These are phyloP conservation scores for Trisateles emortualis DNA, from an alignment of 2,888 invertebrate genomes.

Conservation along the genomic window DNA sequence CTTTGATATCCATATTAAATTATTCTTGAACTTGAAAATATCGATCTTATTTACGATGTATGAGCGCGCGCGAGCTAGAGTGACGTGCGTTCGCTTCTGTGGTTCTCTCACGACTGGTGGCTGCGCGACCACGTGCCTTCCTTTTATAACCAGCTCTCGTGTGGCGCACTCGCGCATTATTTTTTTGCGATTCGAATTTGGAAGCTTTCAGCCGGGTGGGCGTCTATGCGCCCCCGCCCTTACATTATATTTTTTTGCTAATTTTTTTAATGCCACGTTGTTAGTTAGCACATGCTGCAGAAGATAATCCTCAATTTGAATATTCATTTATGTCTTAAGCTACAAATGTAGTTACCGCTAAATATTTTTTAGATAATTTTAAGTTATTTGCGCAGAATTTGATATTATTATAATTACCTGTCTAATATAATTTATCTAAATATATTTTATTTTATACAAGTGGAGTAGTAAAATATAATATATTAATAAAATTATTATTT, in stretches of 20 bases:
- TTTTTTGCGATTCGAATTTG: constrained; percentile 85
- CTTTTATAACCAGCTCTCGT: constrained; percentile 77
- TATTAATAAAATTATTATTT: too few relatives aligned
- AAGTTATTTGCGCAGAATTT: too few relatives aligned
- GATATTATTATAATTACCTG: too few relatives aligned
- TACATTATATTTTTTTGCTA: constrained; percentile 57
- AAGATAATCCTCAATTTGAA: constrained; percentile 35
- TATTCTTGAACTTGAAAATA: constrained; percentile 66
- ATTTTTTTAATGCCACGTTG: constrained; percentile 67
- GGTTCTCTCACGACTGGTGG: constrained; percentile 74
- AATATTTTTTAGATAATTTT: too few relatives aligned
- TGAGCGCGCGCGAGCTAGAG: constrained; percentile 60
- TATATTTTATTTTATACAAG: too few relatives aligned
- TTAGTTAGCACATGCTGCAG: constrained; percentile 58
- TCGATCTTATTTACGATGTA: constrained; percentile 83
- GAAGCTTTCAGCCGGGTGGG: constrained; percentile 85
- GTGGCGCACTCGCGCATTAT: constrained; percentile 80
- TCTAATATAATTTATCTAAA: too few relatives aligned
- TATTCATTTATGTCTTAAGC: constrained; percentile 9
- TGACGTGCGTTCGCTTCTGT: constrained; percentile 67
- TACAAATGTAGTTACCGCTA: background rate
- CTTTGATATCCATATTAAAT: constrained; percentile 77
- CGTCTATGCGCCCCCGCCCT: constrained; percentile 79
- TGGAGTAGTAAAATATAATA: too few relatives aligned
- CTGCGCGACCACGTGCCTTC: constrained; percentile 74